Evolutionary conservation across 2,888 invertebrate species (phyloP).

Genomic region (Orthosia gothica): DNA sequence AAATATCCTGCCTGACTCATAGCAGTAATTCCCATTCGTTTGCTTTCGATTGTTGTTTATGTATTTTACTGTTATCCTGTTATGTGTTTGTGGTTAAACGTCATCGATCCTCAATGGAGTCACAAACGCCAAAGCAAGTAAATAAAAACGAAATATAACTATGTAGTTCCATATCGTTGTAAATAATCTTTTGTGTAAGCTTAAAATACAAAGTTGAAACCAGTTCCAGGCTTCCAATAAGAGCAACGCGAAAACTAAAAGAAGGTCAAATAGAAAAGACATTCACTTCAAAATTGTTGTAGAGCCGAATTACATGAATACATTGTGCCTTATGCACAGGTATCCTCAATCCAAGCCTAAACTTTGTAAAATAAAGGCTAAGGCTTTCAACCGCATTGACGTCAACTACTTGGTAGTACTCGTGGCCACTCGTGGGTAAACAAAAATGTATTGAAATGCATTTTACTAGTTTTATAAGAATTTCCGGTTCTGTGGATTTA

Average conservation of each 20-base stretch:
- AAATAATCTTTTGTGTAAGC: constrained; percentile 6
- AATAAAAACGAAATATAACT: constrained; percentile 8
- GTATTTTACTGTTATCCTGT: constrained; percentile 45
- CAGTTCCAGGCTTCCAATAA: not conserved
- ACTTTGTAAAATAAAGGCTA: not conserved
- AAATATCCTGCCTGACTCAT: constrained; percentile 30
- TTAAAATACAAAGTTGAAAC: not conserved
- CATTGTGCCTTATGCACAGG: constrained; percentile 5
- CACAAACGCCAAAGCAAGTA: not conserved
- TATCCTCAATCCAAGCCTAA: constrained; percentile 1
- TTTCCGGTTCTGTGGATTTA: constrained; percentile 22
- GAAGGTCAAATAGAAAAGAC: constrained; percentile 1
- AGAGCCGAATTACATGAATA: not conserved
- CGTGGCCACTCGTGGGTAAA: constrained; percentile 18
- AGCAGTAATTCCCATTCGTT: constrained; percentile 38
- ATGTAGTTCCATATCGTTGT: not conserved
- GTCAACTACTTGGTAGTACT: constrained; percentile 39
- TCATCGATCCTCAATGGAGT: constrained; percentile 31
- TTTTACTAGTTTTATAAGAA: constrained; percentile 23
- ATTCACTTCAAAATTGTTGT: not conserved
- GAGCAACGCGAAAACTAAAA: constrained; percentile 8
- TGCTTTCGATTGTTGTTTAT: constrained; percentile 22
- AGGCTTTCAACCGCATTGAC: constrained; percentile 53
- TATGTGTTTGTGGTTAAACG: constrained; percentile 37
- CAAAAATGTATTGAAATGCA: constrained; percentile 20